Percentiles rank a stretch among this genome's conserved stretches.
Conservation (phyloP, 2,113 vertebrate species). For the Planiliza haematocheilus region DNA sequence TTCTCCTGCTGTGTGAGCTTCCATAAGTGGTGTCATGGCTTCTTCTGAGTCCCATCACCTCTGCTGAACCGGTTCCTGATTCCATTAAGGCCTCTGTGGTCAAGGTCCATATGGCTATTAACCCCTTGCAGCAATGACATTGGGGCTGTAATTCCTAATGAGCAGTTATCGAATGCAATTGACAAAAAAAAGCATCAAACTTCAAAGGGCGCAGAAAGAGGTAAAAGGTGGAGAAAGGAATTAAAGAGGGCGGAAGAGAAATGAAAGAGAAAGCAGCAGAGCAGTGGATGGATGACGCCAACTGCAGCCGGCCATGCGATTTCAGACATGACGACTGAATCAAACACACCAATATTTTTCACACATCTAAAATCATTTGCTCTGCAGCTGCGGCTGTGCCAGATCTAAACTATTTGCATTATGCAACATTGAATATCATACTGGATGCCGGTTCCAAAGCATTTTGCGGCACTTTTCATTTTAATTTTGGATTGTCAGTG, state of each 20-base stretch:
- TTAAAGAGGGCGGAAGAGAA: slow-evolving; percentile 9
- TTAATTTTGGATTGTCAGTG: slow-evolving; percentile 25
- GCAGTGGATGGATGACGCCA: neutral
- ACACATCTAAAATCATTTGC: slow-evolving; percentile 24
- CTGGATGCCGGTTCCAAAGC: neutral
- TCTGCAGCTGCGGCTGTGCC: neutral
- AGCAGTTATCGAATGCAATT: slow-evolving; percentile 43
- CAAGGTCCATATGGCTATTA: slow-evolving; percentile 68
- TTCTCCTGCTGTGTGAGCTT: slow-evolving; percentile 38
- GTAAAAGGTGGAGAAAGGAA: slow-evolving; percentile 14
- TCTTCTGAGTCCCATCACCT: slow-evolving; percentile 56
- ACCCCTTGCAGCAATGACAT: slow-evolving; percentile 46
- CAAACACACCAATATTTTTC: neutral
- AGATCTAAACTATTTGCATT: slow-evolving; percentile 10
- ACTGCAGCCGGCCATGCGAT: neutral
- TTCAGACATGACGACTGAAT: slow-evolving; percentile 7
- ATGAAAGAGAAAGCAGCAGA: neutral
- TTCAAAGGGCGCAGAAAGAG: slow-evolving; percentile 22
- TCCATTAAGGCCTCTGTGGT: slow-evolving; percentile 67
- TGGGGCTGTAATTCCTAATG: slow-evolving; percentile 58
- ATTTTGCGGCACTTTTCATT: slow-evolving; percentile 28
- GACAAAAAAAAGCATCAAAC: slow-evolving; percentile 6
- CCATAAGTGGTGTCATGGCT: slow-evolving; percentile 68
- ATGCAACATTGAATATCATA: neutral
- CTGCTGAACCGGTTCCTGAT: slow-evolving; percentile 51